Conservation (phyloP, 2,113 vertebrate genomes). For the Psophia crepitans region DNA sequence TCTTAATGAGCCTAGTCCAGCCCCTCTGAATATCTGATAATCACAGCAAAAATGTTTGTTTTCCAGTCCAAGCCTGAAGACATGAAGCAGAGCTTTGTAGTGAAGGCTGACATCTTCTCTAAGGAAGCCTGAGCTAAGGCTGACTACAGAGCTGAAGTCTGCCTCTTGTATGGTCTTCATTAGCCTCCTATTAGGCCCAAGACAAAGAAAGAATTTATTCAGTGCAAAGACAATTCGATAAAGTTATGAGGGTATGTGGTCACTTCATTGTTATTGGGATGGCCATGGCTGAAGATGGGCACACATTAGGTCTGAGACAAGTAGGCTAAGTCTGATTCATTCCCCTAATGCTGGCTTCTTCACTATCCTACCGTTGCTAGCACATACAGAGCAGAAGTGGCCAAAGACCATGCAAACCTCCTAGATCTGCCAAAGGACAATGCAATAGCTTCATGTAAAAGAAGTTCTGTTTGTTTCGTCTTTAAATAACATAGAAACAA, state of each 20-base stretch:
- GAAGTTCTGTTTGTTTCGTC: not conserved
- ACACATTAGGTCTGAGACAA: not conserved
- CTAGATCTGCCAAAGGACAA: not conserved
- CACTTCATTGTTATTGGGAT: not conserved
- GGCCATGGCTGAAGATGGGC: not conserved
- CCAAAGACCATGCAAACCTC: not conserved
- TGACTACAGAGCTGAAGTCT: not conserved
- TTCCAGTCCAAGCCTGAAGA: not conserved
- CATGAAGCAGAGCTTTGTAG: not conserved
- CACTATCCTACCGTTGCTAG: not conserved
- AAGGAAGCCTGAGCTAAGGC: not conserved
- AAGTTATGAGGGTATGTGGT: not conserved
- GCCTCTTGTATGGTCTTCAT: not conserved
- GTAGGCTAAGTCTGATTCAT: not conserved
- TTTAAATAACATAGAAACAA: not conserved
- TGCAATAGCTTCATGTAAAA: rapidly evolving
- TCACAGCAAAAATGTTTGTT: not conserved
- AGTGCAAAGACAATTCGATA: not conserved
- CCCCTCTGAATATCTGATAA: not conserved
- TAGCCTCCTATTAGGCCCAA: not conserved
- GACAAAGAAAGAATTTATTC: not conserved
- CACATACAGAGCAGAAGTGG: not conserved
- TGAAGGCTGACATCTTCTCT: not conserved
- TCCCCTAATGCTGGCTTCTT: not conserved
- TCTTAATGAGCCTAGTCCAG: not conserved